These are phyloP conservation scores for Nyctibius grandis DNA, from an alignment of 2,797 vertebrate genomes.

Conservation along the genomic window DNA sequence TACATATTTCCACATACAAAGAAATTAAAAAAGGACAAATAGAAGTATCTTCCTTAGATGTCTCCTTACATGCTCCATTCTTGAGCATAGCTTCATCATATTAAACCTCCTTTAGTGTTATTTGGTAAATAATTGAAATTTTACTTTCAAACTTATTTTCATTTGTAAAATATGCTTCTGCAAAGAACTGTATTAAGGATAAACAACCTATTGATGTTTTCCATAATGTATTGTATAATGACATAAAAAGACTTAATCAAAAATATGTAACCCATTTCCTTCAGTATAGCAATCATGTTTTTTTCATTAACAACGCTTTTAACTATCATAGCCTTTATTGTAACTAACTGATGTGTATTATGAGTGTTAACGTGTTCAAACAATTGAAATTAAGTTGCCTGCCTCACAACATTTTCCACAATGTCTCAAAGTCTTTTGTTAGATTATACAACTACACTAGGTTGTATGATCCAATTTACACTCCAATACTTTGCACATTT, in stretches of 20 bases:
- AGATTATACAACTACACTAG: slow-evolving; percentile 27
- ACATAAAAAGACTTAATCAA: slow-evolving; percentile 28
- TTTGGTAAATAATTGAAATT: neutral
- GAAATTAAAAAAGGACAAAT: neutral
- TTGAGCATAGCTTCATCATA: neutral
- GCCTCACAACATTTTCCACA: slow-evolving; percentile 71
- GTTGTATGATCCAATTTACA: slow-evolving; percentile 71
- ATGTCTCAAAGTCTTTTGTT: slow-evolving; percentile 66
- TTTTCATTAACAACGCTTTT: slow-evolving; percentile 34
- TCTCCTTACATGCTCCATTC: neutral
- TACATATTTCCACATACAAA: neutral
- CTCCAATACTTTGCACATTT: slow-evolving; percentile 70
- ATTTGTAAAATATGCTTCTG: neutral
- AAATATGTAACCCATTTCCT: neutral
- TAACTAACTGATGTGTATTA: slow-evolving; percentile 56
- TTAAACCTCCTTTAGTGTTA: neutral
- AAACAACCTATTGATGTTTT: neutral
- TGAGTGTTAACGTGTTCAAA: slow-evolving; percentile 64
- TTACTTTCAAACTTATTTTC: neutral
- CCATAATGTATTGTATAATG: neutral
- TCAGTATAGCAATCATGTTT: neutral
- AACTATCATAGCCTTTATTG: slow-evolving; percentile 11
- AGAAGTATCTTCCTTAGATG: neutral
- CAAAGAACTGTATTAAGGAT: neutral
- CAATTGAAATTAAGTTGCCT: slow-evolving; percentile 74